A percentile compares a stretch with the other conserved stretches of the same genome.
Conservation (phyloP, 2,113 vertebrate genomes). For the Aptenodytes forsteri region DNA sequence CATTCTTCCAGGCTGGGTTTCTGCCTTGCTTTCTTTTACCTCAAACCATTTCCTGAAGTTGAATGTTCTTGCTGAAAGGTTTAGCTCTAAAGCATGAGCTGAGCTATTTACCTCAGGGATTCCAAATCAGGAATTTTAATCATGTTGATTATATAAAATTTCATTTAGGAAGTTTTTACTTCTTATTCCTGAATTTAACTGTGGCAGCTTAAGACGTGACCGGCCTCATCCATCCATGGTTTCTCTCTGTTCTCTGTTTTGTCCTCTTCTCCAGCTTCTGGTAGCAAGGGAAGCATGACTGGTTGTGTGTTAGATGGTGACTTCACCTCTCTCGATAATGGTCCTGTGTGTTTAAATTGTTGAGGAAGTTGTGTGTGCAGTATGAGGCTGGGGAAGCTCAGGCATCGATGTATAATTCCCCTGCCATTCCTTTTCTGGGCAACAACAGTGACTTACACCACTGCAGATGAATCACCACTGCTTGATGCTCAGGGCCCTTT, state of each 20-base stretch:
- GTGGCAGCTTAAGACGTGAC: not conserved
- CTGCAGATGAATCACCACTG: not conserved
- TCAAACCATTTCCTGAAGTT: constrained; percentile 16
- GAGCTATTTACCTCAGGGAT: not conserved
- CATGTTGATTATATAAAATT: not conserved
- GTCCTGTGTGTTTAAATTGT: not conserved
- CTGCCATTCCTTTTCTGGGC: not conserved
- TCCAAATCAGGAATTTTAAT: constrained; percentile 18
- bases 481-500: not conserved
- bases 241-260: not conserved
- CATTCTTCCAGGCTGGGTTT: not conserved
- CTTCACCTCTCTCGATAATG: not conserved
- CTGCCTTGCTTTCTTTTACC: not conserved
- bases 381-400: not conserved
- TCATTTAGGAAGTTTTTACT: not conserved
- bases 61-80: not conserved
- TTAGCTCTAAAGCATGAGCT: not conserved
- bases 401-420: not conserved
- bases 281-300: not conserved
- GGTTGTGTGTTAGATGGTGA: not conserved
- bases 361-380: not conserved
- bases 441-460: not conserved
- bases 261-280: not conserved
- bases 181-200: not conserved
- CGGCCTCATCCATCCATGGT: not conserved